Evolutionary conservation across 2,797 vertebrate species (phyloP).

Genomic region (Microchirus variegatus): DNA sequence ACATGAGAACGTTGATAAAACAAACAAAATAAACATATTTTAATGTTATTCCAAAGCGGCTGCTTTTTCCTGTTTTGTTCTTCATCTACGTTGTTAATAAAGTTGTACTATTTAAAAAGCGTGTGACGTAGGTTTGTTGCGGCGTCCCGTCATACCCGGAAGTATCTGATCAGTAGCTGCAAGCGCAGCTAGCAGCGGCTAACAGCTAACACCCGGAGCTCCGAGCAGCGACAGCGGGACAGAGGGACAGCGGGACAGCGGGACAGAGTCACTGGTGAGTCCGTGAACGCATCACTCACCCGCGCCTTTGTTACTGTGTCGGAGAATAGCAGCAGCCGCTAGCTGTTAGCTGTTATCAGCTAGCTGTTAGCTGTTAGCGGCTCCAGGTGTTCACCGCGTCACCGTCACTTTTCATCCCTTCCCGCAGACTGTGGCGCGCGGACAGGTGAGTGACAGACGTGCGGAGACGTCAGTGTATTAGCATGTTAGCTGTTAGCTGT

Average conservation of each 20-base stretch:
- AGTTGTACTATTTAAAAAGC: background rate
- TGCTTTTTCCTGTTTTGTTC: no score
- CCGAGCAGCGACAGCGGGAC: slow-evolving; percentile 13
- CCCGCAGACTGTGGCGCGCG: background rate
- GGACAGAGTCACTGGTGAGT: slow-evolving; percentile 46
- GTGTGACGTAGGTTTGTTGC: background rate
- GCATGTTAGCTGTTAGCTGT: background rate
- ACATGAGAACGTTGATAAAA: no score
- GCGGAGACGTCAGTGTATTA: background rate
- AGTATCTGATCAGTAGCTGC: slow-evolving; percentile 17
- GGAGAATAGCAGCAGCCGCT: background rate
- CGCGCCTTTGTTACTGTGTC: background rate
- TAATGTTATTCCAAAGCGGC: no score
- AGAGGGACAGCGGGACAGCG: slow-evolving; percentile 33
- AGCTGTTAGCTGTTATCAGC: slow-evolving; percentile 33
- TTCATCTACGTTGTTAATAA: background rate
- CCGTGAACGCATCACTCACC: accelerated
- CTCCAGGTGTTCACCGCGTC: slow-evolving; percentile 5
- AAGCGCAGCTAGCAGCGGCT: slow-evolving; percentile 30
- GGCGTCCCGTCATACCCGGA: slow-evolving; percentile 35
- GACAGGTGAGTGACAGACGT: no score
- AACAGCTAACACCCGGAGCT: slow-evolving; percentile 5
- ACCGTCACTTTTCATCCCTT: background rate
- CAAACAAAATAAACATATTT: no score
- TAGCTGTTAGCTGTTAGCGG: background rate